Percentiles rank a stretch among this genome's conserved stretches.
phyloP scores from a whole-genome alignment of 2,113 vertebrate species.

The Leptobrachium ailaonicum region DNA sequence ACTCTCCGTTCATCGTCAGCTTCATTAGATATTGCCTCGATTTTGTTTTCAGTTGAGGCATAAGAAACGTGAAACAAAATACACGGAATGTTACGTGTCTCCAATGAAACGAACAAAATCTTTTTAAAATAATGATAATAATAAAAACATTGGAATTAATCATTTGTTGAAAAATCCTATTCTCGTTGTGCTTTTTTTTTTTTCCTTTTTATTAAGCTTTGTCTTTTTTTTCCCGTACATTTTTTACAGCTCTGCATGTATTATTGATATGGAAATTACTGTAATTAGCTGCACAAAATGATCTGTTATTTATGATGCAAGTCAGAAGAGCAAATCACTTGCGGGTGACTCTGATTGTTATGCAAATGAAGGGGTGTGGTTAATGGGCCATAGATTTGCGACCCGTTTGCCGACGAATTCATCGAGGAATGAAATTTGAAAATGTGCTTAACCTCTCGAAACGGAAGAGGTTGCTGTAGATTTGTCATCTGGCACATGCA shows the following conservation, averaged over 20 bases:
- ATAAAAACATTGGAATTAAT: neutral
- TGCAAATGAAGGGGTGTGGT: constrained; percentile 68
- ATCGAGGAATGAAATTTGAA: constrained; percentile 66
- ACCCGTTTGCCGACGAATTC: constrained; percentile 61
- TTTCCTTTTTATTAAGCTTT: neutral
- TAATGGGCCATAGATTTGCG: constrained; percentile 68
- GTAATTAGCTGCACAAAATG: constrained; percentile 71
- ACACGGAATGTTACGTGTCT: neutral
- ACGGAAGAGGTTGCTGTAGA: constrained; percentile 4
- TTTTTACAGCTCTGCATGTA: constrained; percentile 27
- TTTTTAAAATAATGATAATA: neutral
- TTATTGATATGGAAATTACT: constrained; percentile 75
- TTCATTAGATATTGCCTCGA: constrained; percentile 31
- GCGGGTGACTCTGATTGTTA: constrained; percentile 66
- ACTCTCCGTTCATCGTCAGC: constrained; percentile 1
- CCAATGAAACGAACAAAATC: neutral
- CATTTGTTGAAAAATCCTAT: constrained; percentile 12
- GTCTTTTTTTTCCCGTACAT: constrained; percentile 1
- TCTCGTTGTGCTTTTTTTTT: constrained; percentile 2
- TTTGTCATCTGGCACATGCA: neutral
- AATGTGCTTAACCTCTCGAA: constrained; percentile 28
- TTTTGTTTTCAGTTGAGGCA: constrained; percentile 21
- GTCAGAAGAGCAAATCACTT: constrained; percentile 68
- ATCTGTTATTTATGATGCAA: constrained; percentile 70
- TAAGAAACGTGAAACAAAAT: constrained; percentile 10